Percentiles rank a stretch among this genome's conserved stretches.
phyloP scores from a whole-genome alignment of 2,888 invertebrate species.

The Choristoneura rosaceana region DNA sequence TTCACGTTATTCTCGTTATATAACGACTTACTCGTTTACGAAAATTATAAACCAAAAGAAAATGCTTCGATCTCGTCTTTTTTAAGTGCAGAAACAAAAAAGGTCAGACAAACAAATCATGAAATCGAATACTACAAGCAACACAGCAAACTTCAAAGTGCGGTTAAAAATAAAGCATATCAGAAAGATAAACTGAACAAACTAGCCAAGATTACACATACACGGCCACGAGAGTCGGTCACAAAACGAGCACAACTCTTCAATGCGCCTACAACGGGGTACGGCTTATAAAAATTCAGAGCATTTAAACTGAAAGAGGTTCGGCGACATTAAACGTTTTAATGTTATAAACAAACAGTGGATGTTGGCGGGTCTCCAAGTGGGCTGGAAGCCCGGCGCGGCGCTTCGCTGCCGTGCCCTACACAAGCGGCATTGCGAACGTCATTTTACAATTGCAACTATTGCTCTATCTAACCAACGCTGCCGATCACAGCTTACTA shows the following conservation, averaged over 20 bases:
- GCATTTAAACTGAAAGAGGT: conserved; percentile 52
- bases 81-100: neutral
- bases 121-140: conserved; percentile 6
- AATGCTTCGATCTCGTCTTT: neutral
- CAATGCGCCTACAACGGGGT: conserved; percentile 33
- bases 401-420: conserved; percentile 43
- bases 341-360: conserved; percentile 81
- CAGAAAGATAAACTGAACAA: conserved; percentile 28
- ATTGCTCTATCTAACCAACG: conserved; percentile 59
- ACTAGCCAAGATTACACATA: conserved; percentile 26
- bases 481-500: conserved; percentile 36
- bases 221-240: conserved; percentile 23
- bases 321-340: conserved; percentile 65
- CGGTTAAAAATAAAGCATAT: conserved; percentile 22
- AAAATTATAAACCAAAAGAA: conserved; percentile 1
- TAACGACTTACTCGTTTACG: neutral
- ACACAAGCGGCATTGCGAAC: conserved; percentile 55
- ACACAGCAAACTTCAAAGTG: conserved; percentile 13
- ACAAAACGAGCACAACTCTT: conserved; percentile 29
- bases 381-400: conserved; percentile 69
- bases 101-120: conserved; percentile 3
- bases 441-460: conserved; percentile 60
- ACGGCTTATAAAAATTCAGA: conserved; percentile 49
- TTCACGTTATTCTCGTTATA: no score
- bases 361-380: conserved; percentile 75